phyloP scores from a whole-genome alignment of 2,888 invertebrate species.

The Perizoma affinitatum region DNA sequence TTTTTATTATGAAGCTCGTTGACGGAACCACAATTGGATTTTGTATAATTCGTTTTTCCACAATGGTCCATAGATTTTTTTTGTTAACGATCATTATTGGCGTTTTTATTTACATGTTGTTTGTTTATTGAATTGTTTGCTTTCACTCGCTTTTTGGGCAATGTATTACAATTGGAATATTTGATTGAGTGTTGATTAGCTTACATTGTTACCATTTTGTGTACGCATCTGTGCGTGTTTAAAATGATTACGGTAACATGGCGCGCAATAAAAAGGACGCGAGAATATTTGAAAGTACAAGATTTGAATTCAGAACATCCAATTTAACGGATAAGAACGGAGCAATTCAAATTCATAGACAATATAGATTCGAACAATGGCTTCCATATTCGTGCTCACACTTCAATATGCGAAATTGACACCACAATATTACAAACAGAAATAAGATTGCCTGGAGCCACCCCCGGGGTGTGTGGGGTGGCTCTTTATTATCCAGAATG shows the following conservation, averaged over 20 bases:
- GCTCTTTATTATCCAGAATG: slow-evolving; percentile 80
- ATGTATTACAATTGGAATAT: slow-evolving; percentile 39
- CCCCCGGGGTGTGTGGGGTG: slow-evolving; percentile 60
- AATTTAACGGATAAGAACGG: slow-evolving; percentile 58
- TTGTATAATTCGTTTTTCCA: slow-evolving; percentile 67
- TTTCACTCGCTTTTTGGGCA: slow-evolving; percentile 41
- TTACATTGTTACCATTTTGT: slow-evolving; percentile 25
- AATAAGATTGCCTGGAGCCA: slow-evolving; percentile 78
- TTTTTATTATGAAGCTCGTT: slow-evolving; percentile 70
- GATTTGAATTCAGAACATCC: slow-evolving; percentile 43
- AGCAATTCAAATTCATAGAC: slow-evolving; percentile 67
- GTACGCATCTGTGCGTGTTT: slow-evolving; percentile 12
- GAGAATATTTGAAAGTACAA: slow-evolving; percentile 32
- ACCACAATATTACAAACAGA: slow-evolving; percentile 84
- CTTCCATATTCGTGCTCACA: slow-evolving; percentile 73
- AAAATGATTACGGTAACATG: slow-evolving; percentile 24
- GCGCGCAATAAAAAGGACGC: slow-evolving; percentile 23
- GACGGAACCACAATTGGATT: slow-evolving; percentile 77
- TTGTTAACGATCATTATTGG: slow-evolving; percentile 65
- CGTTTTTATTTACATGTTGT: slow-evolving; percentile 61
- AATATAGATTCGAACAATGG: slow-evolving; percentile 67
- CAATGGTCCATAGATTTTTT: slow-evolving; percentile 56
- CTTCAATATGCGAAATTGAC: slow-evolving; percentile 83
- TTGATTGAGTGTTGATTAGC: slow-evolving; percentile 41
- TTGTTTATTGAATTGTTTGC: slow-evolving; percentile 48